These are phyloP conservation scores for Oryzias melastigma DNA, from an alignment of 2,113 vertebrate genomes.

Conservation along the genomic window DNA sequence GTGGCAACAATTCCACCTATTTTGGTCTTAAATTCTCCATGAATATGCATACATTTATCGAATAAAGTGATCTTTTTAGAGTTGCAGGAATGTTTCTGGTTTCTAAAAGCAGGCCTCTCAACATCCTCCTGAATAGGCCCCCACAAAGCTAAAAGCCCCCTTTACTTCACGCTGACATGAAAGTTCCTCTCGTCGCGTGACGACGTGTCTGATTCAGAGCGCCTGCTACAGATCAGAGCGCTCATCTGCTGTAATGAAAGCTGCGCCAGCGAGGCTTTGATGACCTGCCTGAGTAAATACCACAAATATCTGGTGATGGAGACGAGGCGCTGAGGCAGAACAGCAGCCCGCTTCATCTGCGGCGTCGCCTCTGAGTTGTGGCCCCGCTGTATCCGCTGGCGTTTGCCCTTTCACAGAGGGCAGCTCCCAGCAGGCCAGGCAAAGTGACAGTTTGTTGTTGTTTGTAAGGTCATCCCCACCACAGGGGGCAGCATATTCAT, in stretches of 20 bases:
- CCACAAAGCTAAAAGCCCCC: not conserved
- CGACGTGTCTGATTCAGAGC: conserved; percentile 55
- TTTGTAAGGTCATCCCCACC: conserved; percentile 77
- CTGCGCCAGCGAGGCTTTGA: conserved; percentile 26
- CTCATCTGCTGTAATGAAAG: conserved; percentile 59
- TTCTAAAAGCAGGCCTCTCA: no score
- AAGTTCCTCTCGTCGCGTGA: conserved; percentile 64
- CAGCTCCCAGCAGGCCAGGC: conserved; percentile 68
- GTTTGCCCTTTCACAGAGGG: conserved; percentile 72
- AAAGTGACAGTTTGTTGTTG: conserved; percentile 70
- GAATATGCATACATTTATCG: no score
- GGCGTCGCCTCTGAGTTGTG: conserved; percentile 1
- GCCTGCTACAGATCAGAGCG: conserved; percentile 65
- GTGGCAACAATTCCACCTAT: no score
- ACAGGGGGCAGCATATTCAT: conserved; percentile 77
- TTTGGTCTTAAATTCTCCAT: no score
- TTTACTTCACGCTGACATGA: conserved; percentile 71
- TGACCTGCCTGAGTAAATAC: conserved; percentile 31
- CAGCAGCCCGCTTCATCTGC: no score
- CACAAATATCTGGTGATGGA: conserved; percentile 8
- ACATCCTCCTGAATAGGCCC: no score
- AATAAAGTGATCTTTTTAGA: no score
- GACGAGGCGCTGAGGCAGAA: not conserved
- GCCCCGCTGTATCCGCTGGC: conserved; percentile 36
- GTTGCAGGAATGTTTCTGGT: no score